Evolutionary conservation across 2,888 invertebrate genomes (phyloP).

Genomic region (Coenonympha glycerion): DNA sequence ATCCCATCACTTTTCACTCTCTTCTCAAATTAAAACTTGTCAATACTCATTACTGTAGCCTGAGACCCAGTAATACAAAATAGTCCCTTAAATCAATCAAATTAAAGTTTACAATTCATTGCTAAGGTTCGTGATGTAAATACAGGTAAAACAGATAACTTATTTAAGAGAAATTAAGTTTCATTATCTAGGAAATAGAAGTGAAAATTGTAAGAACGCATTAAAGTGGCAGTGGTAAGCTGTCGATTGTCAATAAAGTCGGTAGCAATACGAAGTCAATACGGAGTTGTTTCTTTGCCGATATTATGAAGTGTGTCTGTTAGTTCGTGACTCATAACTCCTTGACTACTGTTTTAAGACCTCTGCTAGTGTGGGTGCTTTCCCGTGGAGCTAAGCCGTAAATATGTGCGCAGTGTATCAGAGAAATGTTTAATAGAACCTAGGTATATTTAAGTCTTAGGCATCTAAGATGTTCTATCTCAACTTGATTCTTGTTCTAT

Average conservation of each 20-base stretch:
- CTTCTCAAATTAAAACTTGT: constrained; percentile 22
- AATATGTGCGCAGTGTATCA: background rate
- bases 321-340: constrained; percentile 18
- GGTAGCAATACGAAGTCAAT: constrained; percentile 19
- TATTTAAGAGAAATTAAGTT: background rate
- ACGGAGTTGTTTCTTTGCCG: constrained; percentile 17
- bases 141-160: background rate
- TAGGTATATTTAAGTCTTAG: too few species aligned
- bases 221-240: constrained; percentile 1
- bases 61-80: background rate
- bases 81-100: background rate
- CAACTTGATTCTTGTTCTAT: too few species aligned
- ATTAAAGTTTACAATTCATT: constrained; percentile 7
- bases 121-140: background rate
- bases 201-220: background rate
- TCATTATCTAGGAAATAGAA: background rate
- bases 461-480: too few species aligned
- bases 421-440: background rate
- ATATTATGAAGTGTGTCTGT: constrained; percentile 16
- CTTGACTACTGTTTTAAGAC: constrained; percentile 13
- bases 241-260: constrained; percentile 18
- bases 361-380: constrained; percentile 5
- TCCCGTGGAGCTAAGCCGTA: background rate
- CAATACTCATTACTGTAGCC: constrained; percentile 13
- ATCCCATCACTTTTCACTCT: constrained; percentile 15